Evolutionary conservation across 2,113 vertebrate genomes (phyloP).

Genomic region (Columbina picui): DNA sequence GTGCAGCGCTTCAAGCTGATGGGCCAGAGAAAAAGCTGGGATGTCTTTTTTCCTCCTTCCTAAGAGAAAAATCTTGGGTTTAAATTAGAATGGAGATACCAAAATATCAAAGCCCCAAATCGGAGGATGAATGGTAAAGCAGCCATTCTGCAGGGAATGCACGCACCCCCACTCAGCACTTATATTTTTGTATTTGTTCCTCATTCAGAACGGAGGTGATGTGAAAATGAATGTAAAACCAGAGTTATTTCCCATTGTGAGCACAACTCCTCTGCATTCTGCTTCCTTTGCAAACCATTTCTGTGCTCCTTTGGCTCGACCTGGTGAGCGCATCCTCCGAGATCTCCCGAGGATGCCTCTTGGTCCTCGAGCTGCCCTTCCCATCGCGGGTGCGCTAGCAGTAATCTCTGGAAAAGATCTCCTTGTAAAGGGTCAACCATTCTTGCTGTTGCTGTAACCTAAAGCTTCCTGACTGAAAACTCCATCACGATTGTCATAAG

Average conservation of each 20-base stretch:
- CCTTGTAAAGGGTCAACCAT: neutral
- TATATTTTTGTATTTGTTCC: neutral
- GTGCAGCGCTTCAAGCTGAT: neutral
- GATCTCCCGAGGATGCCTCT: accelerated
- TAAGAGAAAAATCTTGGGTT: neutral
- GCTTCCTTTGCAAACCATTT: neutral
- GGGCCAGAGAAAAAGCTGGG: neutral
- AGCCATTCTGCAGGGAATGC: neutral
- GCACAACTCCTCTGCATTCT: accelerated
- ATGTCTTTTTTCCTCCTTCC: neutral
- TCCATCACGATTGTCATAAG: accelerated
- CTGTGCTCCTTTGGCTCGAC: neutral
- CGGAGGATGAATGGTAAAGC: neutral
- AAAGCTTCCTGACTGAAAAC: neutral
- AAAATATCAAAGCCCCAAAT: neutral
- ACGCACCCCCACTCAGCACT: neutral
- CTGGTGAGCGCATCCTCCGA: neutral
- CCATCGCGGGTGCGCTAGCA: accelerated
- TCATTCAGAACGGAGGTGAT: neutral
- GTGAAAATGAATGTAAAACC: accelerated
- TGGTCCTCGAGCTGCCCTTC: too few species aligned
- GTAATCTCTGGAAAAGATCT: neutral
- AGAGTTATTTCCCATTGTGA: accelerated
- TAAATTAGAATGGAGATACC: neutral
- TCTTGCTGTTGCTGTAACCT: neutral